Base-by-base conservation (phyloP, 2,113 vertebrate species). In the Drymodes brunneopygia region DNA sequence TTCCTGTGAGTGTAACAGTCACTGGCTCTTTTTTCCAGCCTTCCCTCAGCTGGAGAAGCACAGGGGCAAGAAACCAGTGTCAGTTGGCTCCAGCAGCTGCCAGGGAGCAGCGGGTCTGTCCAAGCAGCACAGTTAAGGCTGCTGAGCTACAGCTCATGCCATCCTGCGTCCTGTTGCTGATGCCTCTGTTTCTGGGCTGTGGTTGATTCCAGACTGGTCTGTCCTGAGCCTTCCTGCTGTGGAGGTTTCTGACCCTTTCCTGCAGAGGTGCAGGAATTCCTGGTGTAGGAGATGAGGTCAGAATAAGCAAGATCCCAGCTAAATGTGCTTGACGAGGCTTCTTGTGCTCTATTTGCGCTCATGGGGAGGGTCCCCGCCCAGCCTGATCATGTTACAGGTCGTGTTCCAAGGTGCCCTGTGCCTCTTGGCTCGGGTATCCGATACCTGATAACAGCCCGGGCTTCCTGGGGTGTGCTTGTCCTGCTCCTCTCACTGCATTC, bases 341-440 rank as follows among this genome's bases (percentile, higher is more conserved):
- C 81, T 93, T 40, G 31, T 9, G 28, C 91, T 96, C 33, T 71
- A 18, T 73, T 57, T 89, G 69, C 3, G 2, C 61, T 53, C 47
- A 4, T 33, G 25, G 1, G 4, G 91, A 87, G 74, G 66, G 62
- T 67, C 71, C 74, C 81, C 1, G 10, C 60, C 15, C 13, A 13
- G 79, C 74, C 57, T 48, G 27, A 60, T 94, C 94, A 20, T 42
- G 47, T 95, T 81, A 90, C 91, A 50, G 83, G 14, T 91, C 88
- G 47, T 24, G 7, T 94, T 96, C 75, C 92, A 91, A 96, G 95
- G 94, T 95, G 92, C 89, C 94, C 70, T 9, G 6, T 85, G 86
- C 69, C 83, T 83, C 81, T 56, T 88, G 94, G 94, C 94, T 97
- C 48, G 15, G 42, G 25, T 96, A 8, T 79, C 95, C 6, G 96